Base-by-base conservation (phyloP, 92 coral and sea anemone species). In the Umimayanthus chanpuru region DNA sequence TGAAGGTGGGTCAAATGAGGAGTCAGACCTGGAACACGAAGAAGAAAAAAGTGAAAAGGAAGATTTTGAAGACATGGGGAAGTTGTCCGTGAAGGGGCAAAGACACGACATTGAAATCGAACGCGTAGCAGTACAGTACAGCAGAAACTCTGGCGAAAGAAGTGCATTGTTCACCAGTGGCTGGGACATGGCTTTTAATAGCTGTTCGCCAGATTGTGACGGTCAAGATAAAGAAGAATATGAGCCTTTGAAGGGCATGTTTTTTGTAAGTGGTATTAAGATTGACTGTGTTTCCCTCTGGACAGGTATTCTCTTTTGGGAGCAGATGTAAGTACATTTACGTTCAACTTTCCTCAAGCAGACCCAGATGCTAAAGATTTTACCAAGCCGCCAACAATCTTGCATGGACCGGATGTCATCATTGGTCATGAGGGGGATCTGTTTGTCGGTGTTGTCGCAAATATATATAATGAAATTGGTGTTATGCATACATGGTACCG, bases 91-190 rank as follows among this genome's bases (percentile, higher is more conserved):
- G 73, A 66, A 66, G 73, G 73, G 73, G 73, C 73, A 66, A 16
- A 66, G 73, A 66, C 73, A 66, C 73, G 26, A 66, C 73, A 66
- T 66, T 28, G 73, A 66, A 66, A 66, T 66, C 4, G 25, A 66
- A 66, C 73, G 6, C 73, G 5, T 66, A 66, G 73, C 25, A 66
- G 18, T 66, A 66, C 73, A 66, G 73, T 66, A 66, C 73, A 66
- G 73, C 73, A 84, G 49, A 70, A 67, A 84, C 77, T 84, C 88
- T 40, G 88, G 74, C 9, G 25, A 79, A 70, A 40, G 26, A 64
- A 85, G 80, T 15, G 76, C 32, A 23, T 55, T 71, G 56, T 36
- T 71, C 32, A 50, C 74, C 38, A 66, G 28, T 50, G 67, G 88
- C 43, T 32, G 88, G 36, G 36, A 32, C 36, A 32, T 32, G 36